These are phyloP conservation scores for Zenarchopterus dispar DNA, from an alignment of 2,797 vertebrate species.

Conservation along the genomic window DNA sequence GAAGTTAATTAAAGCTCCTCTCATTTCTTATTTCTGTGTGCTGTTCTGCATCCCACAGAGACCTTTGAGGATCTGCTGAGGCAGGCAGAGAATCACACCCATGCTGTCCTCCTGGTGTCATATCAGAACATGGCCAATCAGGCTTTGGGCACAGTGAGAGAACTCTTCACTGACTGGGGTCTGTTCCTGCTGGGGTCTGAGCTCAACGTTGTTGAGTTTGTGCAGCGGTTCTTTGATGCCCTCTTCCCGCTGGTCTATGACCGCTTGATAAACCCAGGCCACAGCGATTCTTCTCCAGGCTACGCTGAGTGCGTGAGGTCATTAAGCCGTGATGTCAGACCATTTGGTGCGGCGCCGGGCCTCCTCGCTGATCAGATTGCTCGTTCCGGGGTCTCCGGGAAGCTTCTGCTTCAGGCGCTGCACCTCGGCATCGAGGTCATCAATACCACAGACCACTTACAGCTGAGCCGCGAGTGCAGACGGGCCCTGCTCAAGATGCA, in stretches of 20 bases:
- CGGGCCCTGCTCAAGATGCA: conserved; percentile 87
- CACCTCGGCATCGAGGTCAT: conserved; percentile 91
- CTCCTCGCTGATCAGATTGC: conserved; percentile 79
- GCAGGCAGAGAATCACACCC: conserved; percentile 88
- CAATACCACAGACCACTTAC: conserved; percentile 89
- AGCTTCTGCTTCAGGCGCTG: conserved; percentile 87
- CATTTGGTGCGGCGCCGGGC: conserved; percentile 80
- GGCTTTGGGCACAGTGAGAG: conserved; percentile 68
- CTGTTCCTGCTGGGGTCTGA: conserved; percentile 90
- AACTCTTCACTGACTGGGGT: conserved; percentile 87
- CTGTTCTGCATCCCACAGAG: conserved; percentile 76
- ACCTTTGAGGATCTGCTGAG: conserved; percentile 84
- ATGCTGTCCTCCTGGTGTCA: conserved; percentile 75
- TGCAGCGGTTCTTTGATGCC: conserved; percentile 87
- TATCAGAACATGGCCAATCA: conserved; percentile 82
- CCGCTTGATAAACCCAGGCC: conserved; percentile 81
- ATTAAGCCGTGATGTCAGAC: conserved; percentile 69
- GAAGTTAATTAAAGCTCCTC: conserved; percentile 11
- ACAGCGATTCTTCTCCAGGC: conserved; percentile 71
- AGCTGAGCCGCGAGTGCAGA: conserved; percentile 86
- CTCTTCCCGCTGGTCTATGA: conserved; percentile 88
- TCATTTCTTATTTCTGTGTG: conserved; percentile 1
- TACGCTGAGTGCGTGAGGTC: conserved; percentile 84
- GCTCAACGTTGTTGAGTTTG: conserved; percentile 79
- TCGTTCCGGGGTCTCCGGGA: conserved; percentile 78